phyloP scores from a whole-genome alignment of 2,797 vertebrate species.

The Aldrovandia affinis region DNA sequence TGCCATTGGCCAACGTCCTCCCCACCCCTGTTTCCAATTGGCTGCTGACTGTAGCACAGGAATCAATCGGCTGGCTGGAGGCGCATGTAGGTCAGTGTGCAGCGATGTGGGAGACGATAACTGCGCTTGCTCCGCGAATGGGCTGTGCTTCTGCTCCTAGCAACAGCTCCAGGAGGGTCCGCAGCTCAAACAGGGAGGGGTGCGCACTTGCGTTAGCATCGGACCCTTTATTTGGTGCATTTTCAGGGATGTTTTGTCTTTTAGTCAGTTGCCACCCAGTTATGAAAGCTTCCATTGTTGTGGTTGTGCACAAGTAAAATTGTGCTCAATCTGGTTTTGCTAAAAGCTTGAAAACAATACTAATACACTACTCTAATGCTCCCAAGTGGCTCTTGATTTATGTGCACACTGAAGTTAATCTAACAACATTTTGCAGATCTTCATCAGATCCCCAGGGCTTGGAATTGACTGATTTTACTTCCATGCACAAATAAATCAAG shows the following conservation, averaged over 20 bases:
- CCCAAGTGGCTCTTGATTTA: background rate
- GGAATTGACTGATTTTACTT: background rate
- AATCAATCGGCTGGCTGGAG: background rate
- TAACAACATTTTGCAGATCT: background rate
- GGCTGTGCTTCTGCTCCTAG: background rate
- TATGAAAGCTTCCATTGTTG: no score
- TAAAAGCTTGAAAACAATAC: background rate
- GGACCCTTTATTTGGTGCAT: background rate
- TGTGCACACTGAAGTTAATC: background rate
- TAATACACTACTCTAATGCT: background rate
- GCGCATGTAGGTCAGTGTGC: slow-evolving; percentile 8
- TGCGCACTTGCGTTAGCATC: background rate
- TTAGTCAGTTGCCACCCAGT: background rate
- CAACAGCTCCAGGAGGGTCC: slow-evolving; percentile 1
- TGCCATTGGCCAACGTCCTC: background rate
- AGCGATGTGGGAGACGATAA: background rate
- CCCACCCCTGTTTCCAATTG: background rate
- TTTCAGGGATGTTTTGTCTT: background rate
- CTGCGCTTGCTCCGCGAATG: background rate
- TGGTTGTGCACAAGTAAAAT: no score
- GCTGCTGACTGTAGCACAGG: background rate
- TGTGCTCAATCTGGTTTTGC: no score
- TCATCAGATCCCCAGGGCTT: background rate
- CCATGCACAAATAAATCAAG: background rate
- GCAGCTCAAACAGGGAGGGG: background rate